Base-by-base conservation (phyloP, 2,888 invertebrate species). In the Dugesia japonica region DNA sequence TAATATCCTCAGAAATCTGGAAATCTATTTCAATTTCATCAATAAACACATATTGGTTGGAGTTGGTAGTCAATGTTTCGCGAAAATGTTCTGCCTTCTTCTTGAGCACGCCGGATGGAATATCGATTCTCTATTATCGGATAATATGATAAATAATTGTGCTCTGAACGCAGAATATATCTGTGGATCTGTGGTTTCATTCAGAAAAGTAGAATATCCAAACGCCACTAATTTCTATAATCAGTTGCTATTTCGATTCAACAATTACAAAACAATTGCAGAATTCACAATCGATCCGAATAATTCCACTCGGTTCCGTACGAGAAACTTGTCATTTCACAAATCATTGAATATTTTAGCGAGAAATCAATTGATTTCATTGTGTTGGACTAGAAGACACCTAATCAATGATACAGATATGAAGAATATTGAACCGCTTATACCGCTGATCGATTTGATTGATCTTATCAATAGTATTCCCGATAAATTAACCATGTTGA, bases 21-120 rank as follows among this genome's bases (percentile, higher is more conserved):
- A 56, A 23, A 56, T 23, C n/a, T 56, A 56, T 23, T 56, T 56
- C n/a, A 56, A 56, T 56, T 56, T 56, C 56, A 56, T 56, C 56
- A 56, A 56, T 23, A 56, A 56, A n/a, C 56, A 56, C 56, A n/a
- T 56, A n/a, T n/a, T 56, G 20, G 56, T 56, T 23, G 56, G 56
- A 4, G 56, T 56, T n/a, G 56, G 56, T 13, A 56, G 56, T 56
- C 56, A 56, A n/a, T 56, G 56, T n/a, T 56, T 56, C n/a, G 56
- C 20, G 4, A 56, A 56, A 56, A 56, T 56, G 56, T 56, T 56
- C 56, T 56, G 56, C 17, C n/a, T 56, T 4, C 56, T 56, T 4
- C 23, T 56, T 7, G 56, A 56, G 23, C 56, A 56, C 56, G 56
- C 56, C 56, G 56, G 56, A 9, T 56, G 56, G 56, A 56, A 56